phyloP scores from a whole-genome alignment of 2,888 invertebrate genomes.

The Malachius bipustulatus region DNA sequence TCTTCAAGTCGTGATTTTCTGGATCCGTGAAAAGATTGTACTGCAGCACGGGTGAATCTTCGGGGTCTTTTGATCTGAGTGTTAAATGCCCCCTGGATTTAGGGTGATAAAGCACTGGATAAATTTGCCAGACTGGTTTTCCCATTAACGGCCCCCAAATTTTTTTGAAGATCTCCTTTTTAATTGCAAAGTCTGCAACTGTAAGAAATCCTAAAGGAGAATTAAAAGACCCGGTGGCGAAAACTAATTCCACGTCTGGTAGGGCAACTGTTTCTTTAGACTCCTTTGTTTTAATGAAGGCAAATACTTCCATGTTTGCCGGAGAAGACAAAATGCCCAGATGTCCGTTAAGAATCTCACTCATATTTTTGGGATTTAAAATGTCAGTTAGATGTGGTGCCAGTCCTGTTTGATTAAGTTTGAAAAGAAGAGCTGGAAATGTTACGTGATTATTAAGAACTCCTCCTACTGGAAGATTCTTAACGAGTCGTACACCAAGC shows the following conservation, averaged over 20 bases:
- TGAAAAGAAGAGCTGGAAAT: conserved; percentile 35
- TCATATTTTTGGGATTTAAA: conserved; percentile 18
- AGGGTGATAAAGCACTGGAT: conserved; percentile 32
- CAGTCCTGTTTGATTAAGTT: conserved; percentile 10
- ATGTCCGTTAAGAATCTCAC: too few relatives aligned
- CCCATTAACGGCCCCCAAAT: conserved; percentile 6
- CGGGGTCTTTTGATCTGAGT: conserved; percentile 51
- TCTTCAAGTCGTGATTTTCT: conserved; percentile 38
- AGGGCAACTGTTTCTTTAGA: conserved; percentile 39
- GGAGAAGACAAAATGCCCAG: conserved; percentile 41
- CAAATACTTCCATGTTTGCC: conserved; percentile 44
- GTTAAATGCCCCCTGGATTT: conserved; percentile 52
- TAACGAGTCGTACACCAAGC: conserved; percentile 42
- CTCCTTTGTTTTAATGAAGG: conserved; percentile 44
- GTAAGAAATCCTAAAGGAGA: conserved; percentile 38
- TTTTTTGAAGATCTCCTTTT: conserved; percentile 9
- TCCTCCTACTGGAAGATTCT: conserved; percentile 52
- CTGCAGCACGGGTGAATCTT: conserved; percentile 53
- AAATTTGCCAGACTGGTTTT: conserved; percentile 6
- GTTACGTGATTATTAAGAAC: conserved; percentile 48
- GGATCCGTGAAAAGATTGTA: conserved; percentile 59
- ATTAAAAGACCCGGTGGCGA: conserved; percentile 42
- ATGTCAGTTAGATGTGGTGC: conserved; percentile 25
- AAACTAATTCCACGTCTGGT: conserved; percentile 55
- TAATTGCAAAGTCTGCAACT: conserved; percentile 4